These are phyloP conservation scores for Mastigias papua DNA, from an alignment of 30 jellyfish, hydroid and myxozoan species.

Conservation along the genomic window DNA sequence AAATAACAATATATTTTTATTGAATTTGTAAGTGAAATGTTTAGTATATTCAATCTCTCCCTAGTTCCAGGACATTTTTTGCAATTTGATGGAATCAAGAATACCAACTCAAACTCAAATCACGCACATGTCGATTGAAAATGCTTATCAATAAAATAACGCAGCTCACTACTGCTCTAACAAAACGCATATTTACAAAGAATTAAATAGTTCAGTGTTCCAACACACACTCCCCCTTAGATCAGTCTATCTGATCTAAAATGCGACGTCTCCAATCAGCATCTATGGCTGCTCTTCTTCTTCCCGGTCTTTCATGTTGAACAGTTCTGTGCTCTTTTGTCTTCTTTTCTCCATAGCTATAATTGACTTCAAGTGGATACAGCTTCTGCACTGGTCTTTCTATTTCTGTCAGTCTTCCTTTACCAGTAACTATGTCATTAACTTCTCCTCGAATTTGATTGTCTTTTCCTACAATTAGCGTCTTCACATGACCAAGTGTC, in stretches of 20 bases:
- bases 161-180: not conserved
- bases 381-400: not conserved
- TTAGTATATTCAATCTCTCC: no score
- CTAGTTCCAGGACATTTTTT: no score
- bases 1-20: no score
- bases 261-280: constrained; percentile 18
- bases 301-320: constrained; percentile 7
- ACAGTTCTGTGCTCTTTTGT: not conserved
- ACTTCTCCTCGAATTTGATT: constrained; percentile 12
- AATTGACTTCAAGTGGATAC: constrained; percentile 2
- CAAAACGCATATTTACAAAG: not conserved
- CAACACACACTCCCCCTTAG: constrained; percentile 15
- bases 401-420: not conserved
- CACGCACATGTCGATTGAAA: no score
- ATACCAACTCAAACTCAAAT: no score
- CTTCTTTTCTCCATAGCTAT: not conserved
- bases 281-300: constrained; percentile 21
- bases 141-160: no score
- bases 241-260: constrained; percentile 6
- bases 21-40: no score
- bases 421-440: not conserved
- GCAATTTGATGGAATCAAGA: no score
- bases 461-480: constrained; percentile 1
- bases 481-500: constrained; percentile 28
- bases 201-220: not conserved